These are phyloP conservation scores for Luperina testacea DNA, from an alignment of 2,888 invertebrate genomes.

Conservation along the genomic window DNA sequence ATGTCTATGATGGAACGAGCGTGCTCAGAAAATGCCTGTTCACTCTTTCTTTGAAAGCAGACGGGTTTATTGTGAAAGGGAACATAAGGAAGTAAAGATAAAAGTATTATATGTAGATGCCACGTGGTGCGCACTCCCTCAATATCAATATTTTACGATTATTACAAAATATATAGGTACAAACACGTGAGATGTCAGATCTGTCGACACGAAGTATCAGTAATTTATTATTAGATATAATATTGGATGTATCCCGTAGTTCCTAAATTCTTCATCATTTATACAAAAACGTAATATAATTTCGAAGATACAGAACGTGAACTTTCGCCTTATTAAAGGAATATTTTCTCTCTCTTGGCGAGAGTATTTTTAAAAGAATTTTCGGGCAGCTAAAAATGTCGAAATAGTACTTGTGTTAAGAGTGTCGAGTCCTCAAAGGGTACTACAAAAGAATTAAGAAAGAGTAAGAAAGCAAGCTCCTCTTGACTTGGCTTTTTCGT, in stretches of 20 bases:
- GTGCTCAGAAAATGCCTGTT: background rate
- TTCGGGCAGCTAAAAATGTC: constrained; percentile 37
- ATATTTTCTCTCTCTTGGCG: constrained; percentile 18
- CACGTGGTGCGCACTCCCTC: background rate
- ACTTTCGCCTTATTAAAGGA: background rate
- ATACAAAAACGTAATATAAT: constrained; percentile 26
- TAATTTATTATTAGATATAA: constrained; percentile 23
- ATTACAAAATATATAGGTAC: background rate
- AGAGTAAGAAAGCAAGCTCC: constrained; percentile 37
- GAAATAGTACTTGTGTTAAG: constrained; percentile 43
- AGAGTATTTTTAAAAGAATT: constrained; percentile 31
- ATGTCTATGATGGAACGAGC: background rate
- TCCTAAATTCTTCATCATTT: constrained; percentile 22
- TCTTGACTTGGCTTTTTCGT: constrained; percentile 44
- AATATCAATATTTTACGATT: constrained; percentile 38
- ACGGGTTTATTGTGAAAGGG: background rate
- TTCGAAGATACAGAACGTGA: constrained; percentile 4
- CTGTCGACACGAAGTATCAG: background rate
- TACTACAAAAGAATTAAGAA: constrained; percentile 52
- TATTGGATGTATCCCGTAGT: constrained; percentile 24
- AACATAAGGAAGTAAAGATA: background rate
- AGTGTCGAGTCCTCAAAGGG: constrained; percentile 32
- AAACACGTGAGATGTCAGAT: constrained; percentile 6
- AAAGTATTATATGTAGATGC: background rate
- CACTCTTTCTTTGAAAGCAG: background rate